A percentile compares a stretch with the other conserved stretches of the same genome.
These are phyloP conservation scores for Oreochromis grahami DNA, from an alignment of 2,797 vertebrate genomes.

Conservation along the genomic window DNA sequence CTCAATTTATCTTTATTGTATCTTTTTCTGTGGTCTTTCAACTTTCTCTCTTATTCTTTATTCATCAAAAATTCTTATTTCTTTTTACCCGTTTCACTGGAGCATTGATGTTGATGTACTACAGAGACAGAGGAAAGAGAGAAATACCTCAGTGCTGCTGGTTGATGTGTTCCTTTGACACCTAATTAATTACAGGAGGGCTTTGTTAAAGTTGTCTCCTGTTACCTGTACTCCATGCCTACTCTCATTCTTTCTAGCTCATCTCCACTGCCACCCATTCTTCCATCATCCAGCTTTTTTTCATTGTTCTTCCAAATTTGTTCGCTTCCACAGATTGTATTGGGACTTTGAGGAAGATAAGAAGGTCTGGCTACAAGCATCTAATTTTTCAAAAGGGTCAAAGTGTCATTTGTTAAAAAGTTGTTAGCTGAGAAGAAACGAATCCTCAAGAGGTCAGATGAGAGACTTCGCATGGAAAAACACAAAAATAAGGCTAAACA, in stretches of 20 bases:
- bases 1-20: neutral
- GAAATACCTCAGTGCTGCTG: slow-evolving; percentile 14
- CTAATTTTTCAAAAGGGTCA: neutral
- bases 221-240: neutral
- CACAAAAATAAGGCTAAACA: neutral
- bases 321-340: neutral
- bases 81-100: neutral
- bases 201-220: neutral
- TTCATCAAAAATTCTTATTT: neutral
- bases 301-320: neutral
- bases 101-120: slow-evolving; percentile 21
- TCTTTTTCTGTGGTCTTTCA: neutral
- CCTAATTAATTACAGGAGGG: neutral
- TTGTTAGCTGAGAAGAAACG: neutral
- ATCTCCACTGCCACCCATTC: neutral
- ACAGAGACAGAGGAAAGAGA: neutral
- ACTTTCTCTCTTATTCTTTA: neutral
- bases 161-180: slow-evolving; percentile 44
- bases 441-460: neutral
- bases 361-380: neutral
- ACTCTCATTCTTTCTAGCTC: neutral
- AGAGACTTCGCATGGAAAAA: neutral
- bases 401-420: neutral
- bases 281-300: neutral
- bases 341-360: neutral